Conservation (phyloP, 1,140 invertebrate species). For the Reticulitermes speratus region DNA sequence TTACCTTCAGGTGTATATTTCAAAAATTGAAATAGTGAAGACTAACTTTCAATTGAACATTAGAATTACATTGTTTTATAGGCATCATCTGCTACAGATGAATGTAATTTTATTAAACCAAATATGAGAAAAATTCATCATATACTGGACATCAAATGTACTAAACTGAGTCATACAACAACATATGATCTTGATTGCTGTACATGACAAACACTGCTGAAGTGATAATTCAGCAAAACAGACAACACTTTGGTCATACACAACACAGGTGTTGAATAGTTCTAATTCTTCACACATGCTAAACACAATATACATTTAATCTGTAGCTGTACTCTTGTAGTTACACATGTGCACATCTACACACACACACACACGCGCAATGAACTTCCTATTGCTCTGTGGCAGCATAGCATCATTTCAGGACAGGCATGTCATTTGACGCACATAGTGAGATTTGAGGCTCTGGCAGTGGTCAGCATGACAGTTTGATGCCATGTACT, state of each 20-base stretch:
- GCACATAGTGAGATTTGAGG: too few relatives aligned
- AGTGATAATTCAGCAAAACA: slow-evolving; percentile 1
- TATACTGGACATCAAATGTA: slow-evolving; percentile 21
- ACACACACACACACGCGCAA: background rate
- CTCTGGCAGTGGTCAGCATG: too few relatives aligned
- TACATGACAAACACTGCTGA: slow-evolving; percentile 7
- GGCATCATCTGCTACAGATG: slow-evolving; percentile 36
- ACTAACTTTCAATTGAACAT: slow-evolving; percentile 20
- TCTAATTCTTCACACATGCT: background rate
- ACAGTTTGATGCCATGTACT: too few relatives aligned
- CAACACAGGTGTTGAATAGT: background rate
- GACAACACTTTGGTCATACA: background rate
- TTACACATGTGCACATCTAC: background rate
- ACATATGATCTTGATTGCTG: slow-evolving; percentile 1
- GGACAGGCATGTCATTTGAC: too few relatives aligned
- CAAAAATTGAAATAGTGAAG: slow-evolving; percentile 32
- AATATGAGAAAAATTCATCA: slow-evolving; percentile 28
- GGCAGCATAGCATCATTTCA: too few relatives aligned
- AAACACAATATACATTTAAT: background rate
- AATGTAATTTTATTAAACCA: slow-evolving; percentile 30
- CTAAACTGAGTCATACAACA: slow-evolving; percentile 21
- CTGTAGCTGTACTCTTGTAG: background rate
- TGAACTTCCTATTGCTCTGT: too few relatives aligned
- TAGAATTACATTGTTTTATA: slow-evolving; percentile 28
- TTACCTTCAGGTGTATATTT: slow-evolving; percentile 26